A percentile compares a stretch with the other conserved stretches of the same genome.
These are phyloP conservation scores for Sminthurinus aureus DNA, from an alignment of 2,888 invertebrate species.

Conservation along the genomic window DNA sequence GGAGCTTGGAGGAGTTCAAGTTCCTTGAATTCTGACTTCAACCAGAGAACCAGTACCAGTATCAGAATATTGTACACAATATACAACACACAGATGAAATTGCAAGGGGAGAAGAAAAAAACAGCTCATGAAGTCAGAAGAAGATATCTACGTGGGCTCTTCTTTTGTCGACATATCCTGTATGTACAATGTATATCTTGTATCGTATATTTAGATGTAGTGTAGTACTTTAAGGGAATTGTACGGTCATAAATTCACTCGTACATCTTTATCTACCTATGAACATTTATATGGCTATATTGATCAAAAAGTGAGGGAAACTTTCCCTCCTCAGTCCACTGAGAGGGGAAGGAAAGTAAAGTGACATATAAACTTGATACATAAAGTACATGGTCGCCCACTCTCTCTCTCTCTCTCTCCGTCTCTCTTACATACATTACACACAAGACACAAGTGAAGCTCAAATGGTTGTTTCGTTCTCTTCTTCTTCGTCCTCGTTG, in stretches of 20 bases:
- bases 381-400: conserved; percentile 6
- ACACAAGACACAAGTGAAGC: conserved; percentile 25
- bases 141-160: neutral
- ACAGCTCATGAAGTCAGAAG: neutral
- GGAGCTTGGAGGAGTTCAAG: too few species aligned
- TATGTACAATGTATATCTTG: neutral
- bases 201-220: too few species aligned
- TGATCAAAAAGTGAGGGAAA: conserved; percentile 26
- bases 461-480: conserved; percentile 16
- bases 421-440: neutral
- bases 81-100: too few species aligned
- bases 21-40: too few species aligned
- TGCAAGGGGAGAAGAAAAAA: neutral
- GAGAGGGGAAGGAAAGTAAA: conserved; percentile 16
- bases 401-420: too few species aligned
- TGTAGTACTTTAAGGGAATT: too few species aligned
- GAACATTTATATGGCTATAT: conserved; percentile 22
- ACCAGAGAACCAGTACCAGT: too few species aligned
- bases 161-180: conserved; percentile 24
- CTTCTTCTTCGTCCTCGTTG: neutral
- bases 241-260: conserved; percentile 29
- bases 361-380: conserved; percentile 36
- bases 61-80: neutral
- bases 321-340: conserved; percentile 25
- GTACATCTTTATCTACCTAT: conserved; percentile 26